Percentiles rank a stretch among this genome's conserved stretches.
Conservation (phyloP, 2,113 vertebrate genomes). For the Ophiodon elongatus region DNA sequence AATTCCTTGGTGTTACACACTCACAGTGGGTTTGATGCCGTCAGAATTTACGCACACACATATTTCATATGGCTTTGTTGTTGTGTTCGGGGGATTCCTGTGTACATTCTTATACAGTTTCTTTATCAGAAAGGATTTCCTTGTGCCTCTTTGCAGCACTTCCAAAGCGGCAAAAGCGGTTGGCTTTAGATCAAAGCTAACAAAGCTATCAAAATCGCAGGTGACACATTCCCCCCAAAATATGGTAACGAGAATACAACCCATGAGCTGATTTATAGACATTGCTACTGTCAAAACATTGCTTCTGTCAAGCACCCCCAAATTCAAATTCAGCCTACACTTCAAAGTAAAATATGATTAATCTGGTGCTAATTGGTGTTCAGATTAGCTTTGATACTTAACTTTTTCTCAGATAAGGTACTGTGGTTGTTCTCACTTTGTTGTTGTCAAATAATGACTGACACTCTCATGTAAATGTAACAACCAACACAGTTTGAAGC, state of each 20-base stretch:
- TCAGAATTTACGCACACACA: conserved; percentile 8
- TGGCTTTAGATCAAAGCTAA: conserved; percentile 72
- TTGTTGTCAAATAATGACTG: conserved; percentile 22
- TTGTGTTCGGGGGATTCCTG: conserved; percentile 58
- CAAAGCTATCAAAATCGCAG: conserved; percentile 71
- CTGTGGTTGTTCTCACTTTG: conserved; percentile 7
- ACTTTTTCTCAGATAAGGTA: not conserved
- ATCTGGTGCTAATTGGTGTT: conserved; percentile 35
- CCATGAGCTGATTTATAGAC: conserved; percentile 65
- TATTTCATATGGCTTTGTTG: conserved; percentile 22
- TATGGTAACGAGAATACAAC: conserved; percentile 54
- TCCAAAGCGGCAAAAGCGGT: conserved; percentile 56
- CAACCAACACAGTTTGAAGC: not conserved
- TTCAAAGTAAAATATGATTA: conserved; percentile 56
- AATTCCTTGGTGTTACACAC: not conserved
- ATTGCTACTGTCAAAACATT: conserved; percentile 55
- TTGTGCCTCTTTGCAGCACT: conserved; percentile 63
- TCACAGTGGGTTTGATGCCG: not conserved
- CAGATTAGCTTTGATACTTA: conserved; percentile 26
- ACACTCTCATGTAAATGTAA: conserved; percentile 8
- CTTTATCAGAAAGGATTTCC: conserved; percentile 79
- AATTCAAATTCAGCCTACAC: conserved; percentile 41
- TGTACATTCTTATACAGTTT: conserved; percentile 30
- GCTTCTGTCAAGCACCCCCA: conserved; percentile 45
- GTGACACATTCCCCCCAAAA: conserved; percentile 71